Evolutionary conservation across 1,140 invertebrate genomes (phyloP).

Genomic region (Sycobia sp.): DNA sequence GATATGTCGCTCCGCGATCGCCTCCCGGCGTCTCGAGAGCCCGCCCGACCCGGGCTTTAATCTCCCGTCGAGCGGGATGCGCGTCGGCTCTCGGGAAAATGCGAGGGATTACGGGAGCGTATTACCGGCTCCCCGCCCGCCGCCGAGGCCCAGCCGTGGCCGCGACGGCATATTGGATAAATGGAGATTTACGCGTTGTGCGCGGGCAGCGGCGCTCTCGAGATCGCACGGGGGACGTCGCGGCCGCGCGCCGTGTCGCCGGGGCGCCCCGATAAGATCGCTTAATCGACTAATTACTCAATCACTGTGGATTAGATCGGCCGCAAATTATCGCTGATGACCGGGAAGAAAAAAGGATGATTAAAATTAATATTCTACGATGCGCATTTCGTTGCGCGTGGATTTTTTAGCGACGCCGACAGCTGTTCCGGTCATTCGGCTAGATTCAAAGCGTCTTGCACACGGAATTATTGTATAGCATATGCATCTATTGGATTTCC

Average conservation of each 20-base stretch:
- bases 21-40: no score
- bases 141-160: neutral
- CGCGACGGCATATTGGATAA: conserved; percentile 20
- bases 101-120: conserved; percentile 24
- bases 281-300: conserved; percentile 35
- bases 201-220: neutral
- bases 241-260: neutral
- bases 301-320: neutral
- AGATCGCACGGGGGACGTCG: neutral
- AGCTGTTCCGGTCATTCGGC: no score
- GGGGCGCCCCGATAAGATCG: conserved; percentile 22
- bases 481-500: no score
- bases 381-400: no score
- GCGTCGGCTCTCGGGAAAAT: conserved; percentile 31
- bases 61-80: conserved; percentile 10
- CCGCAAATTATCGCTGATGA: neutral
- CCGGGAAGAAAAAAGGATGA: neutral
- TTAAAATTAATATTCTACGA: no score
- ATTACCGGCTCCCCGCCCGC: neutral
- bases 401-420: no score
- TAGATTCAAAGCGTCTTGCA: no score
- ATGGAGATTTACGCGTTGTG: conserved; percentile 28
- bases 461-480: no score
- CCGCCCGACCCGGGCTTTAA: conserved; percentile 21
- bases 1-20: no score